phyloP scores from a whole-genome alignment of 2,797 vertebrate genomes.

The Cyclopterus lumpus region DNA sequence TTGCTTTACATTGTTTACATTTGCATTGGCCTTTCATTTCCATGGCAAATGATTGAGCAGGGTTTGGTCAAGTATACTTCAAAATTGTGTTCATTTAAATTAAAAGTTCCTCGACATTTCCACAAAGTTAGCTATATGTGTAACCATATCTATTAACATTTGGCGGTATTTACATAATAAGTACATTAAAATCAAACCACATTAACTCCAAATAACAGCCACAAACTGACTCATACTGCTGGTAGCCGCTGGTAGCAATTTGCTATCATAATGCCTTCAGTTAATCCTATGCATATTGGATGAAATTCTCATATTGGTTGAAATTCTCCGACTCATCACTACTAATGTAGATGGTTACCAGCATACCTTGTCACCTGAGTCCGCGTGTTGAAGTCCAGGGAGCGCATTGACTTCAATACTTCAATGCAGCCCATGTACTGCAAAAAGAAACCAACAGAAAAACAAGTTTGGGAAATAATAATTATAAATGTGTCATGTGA shows the following conservation, averaged over 20 bases:
- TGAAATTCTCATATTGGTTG: slow-evolving; percentile 37
- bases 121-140: not conserved
- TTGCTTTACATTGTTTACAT: not conserved
- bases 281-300: slow-evolving; percentile 28
- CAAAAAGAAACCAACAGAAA: slow-evolving; percentile 41
- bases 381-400: slow-evolving; percentile 94
- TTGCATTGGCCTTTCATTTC: not conserved
- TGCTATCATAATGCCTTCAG: slow-evolving; percentile 6
- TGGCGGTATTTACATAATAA: not conserved
- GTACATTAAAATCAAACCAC: not conserved
- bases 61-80: not conserved
- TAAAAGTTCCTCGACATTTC: not conserved
- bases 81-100: not conserved
- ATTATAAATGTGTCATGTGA: not conserved
- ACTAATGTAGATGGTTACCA: slow-evolving; percentile 1
- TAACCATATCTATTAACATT: not conserved
- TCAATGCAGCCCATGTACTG: slow-evolving; percentile 99
- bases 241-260: not conserved
- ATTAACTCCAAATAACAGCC: not conserved
- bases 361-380: slow-evolving; percentile 96
- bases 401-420: slow-evolving; percentile 96
- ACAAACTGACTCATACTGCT: not conserved
- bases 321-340: slow-evolving; percentile 32
- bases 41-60: not conserved
- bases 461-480: not conserved